phyloP scores from a whole-genome alignment of 1,140 invertebrate species.

The Ips typographus region DNA sequence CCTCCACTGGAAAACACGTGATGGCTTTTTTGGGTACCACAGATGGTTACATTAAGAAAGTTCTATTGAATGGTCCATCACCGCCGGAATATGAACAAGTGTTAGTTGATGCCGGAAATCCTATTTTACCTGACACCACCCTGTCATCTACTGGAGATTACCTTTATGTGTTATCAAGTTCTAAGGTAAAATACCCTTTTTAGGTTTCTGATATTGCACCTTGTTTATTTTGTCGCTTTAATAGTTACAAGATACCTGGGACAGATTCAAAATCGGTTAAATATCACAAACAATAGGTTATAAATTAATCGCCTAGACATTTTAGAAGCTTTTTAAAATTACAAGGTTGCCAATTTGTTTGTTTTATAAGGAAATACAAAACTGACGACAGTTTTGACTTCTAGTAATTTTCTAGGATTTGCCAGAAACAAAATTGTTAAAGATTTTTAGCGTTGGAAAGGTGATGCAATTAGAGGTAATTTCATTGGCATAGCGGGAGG shows the following conservation, averaged over 20 bases:
- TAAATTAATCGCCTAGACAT: too few relatives aligned
- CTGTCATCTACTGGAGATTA: conserved; percentile 75
- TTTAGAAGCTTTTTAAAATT: too few relatives aligned
- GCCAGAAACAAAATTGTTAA: too few relatives aligned
- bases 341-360: too few relatives aligned
- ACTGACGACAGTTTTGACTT: too few relatives aligned
- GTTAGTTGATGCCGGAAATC: conserved; percentile 67
- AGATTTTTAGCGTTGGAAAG: too few relatives aligned
- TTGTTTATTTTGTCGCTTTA: neutral
- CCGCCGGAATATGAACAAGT: conserved; percentile 79
- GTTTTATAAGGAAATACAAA: too few relatives aligned
- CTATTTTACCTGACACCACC: conserved; percentile 79
- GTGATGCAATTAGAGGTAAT: too few relatives aligned
- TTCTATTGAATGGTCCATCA: conserved; percentile 63
- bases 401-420: too few relatives aligned
- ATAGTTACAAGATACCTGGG: neutral
- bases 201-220: neutral
- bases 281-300: too few relatives aligned
- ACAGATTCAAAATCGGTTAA: too few relatives aligned
- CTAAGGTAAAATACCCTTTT: conserved; percentile 57
- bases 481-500: too few relatives aligned
- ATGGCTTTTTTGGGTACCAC: conserved; percentile 89
- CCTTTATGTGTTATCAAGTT: conserved; percentile 71
- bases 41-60: conserved; percentile 77
- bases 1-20: conserved; percentile 84